Base-by-base conservation (phyloP, 1,140 invertebrate genomes). In the Radopholus similis region DNA sequence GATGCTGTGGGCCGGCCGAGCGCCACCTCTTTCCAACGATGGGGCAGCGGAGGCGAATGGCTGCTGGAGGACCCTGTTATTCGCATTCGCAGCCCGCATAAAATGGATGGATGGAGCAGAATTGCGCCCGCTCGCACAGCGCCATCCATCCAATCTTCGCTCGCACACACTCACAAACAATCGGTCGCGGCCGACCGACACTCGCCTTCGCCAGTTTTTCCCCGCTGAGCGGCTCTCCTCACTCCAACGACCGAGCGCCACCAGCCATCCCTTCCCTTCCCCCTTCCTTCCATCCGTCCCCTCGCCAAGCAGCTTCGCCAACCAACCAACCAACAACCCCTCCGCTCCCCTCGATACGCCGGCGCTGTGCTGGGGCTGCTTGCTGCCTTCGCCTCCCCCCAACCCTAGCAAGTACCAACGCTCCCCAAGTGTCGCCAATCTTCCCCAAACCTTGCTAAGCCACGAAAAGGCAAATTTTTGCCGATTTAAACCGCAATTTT, bases 251-350 rank as follows among this genome's bases (percentile, higher is more conserved):
- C 44, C 57, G 13, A 40, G 15, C 38, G 21, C 30, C 26, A 18
- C 23, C 56, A 58, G 35, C 44, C 57, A 6, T 13, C 60, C 60
- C 60, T 6, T 28, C 47, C 38, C 60, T 28, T 44, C 34, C 18
- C 30, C 54, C n/a, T 18, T 40, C 21, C n/a, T 1, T 54, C 11
- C 15, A 18, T 26, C 5, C 35, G 55, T 37, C 60, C 60, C 21
- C 23, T 18, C 53, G 18, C 60, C 60, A 54, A 11, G 38, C 60
- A 38, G 9, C 66, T 23, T 8, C 26, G 26, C 49, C 63, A 64
- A 51, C 63, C 21, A 21, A 38, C 40, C 30, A 68, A 70, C 57
- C 64, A 38, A 3, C 5, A 59, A 18, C 30, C 44, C n/a, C 23
- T 0, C 26, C n/a, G 13, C 34, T 49, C 32, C 34, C 28, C 54